Conservation (phyloP, 2,797 vertebrate genomes). For the Coregonus suidteri region DNA sequence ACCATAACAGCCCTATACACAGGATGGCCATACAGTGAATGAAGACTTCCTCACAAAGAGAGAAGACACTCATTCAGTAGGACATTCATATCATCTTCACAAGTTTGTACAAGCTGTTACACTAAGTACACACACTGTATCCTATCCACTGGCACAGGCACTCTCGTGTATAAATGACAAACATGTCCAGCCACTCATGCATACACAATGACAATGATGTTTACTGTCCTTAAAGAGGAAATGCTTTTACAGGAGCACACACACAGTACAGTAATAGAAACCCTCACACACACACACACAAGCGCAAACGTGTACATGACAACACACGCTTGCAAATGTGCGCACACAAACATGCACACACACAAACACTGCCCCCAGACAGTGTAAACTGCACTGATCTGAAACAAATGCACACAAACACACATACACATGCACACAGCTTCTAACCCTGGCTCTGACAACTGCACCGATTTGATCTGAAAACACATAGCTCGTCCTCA, state of each 20-base stretch:
- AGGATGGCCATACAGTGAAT: too few species aligned
- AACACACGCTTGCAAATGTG: constrained; percentile 6
- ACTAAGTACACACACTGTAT: background rate
- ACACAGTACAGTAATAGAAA: background rate
- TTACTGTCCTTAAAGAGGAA: constrained; percentile 8
- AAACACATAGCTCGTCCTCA: constrained; percentile 18
- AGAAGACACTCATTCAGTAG: background rate
- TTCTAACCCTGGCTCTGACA: constrained; percentile 25
- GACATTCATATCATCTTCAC: background rate
- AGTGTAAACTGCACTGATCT: background rate
- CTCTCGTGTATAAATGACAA: constrained; percentile 57
- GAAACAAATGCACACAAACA: constrained; percentile 6
- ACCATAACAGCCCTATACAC: too few species aligned
- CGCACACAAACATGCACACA: background rate
- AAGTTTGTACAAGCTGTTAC: background rate
- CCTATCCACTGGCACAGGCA: background rate
- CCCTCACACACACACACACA: constrained; percentile 45
- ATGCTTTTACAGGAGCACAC: background rate
- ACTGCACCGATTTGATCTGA: constrained; percentile 15
- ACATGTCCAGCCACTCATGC: constrained; percentile 57
- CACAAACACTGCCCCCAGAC: background rate
- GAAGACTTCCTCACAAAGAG: background rate
- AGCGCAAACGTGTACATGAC: background rate
- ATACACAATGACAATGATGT: constrained; percentile 31
- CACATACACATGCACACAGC: constrained; percentile 14